A percentile compares a stretch with the other conserved stretches of the same genome.
Conservation (phyloP, 1,140 invertebrate species). For the Rhynchophorus ferrugineus region DNA sequence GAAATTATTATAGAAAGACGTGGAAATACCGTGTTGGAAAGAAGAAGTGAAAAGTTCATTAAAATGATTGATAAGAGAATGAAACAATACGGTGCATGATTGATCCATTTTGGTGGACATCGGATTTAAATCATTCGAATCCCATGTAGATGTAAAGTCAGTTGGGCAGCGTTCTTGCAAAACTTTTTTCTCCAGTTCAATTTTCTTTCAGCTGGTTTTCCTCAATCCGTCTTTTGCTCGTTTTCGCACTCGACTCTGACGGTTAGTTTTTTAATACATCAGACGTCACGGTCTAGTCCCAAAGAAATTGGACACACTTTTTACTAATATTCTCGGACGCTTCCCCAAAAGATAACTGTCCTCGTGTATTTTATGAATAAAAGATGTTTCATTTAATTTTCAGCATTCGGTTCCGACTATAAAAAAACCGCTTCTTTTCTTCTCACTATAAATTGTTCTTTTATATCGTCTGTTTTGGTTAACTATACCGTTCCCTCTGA, state of each 20-base stretch:
- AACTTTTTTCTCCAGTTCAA: slow-evolving; percentile 34
- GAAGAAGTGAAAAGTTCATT: background rate
- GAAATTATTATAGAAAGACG: no score
- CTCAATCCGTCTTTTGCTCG: slow-evolving; percentile 16
- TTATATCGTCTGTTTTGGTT: slow-evolving; percentile 13
- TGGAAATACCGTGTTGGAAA: background rate
- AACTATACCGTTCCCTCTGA: slow-evolving; percentile 14
- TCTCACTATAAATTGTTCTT: slow-evolving; percentile 17
- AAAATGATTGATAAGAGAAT: slow-evolving; percentile 20
- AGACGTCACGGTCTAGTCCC: slow-evolving; percentile 29
- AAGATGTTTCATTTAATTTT: slow-evolving; percentile 34
- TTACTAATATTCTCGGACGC: slow-evolving; percentile 32
- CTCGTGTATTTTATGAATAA: slow-evolving; percentile 30
- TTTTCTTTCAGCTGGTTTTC: slow-evolving; percentile 33
- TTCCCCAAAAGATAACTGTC: slow-evolving; percentile 21
- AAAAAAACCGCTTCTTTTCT: slow-evolving; percentile 17
- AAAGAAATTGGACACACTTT: slow-evolving; percentile 34
- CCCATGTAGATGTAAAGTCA: slow-evolving; percentile 30
- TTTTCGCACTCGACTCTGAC: slow-evolving; percentile 24
- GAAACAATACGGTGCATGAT: slow-evolving; percentile 33
- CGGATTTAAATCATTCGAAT: slow-evolving; percentile 36
- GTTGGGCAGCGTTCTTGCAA: slow-evolving; percentile 23
- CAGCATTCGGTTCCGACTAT: slow-evolving; percentile 15
- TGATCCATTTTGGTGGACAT: slow-evolving; percentile 36
- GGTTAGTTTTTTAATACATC: slow-evolving; percentile 37